A percentile compares a stretch with the other conserved stretches of the same genome.
These are phyloP conservation scores for Poecilia latipinna DNA, from an alignment of 2,113 vertebrate genomes.

Conservation along the genomic window DNA sequence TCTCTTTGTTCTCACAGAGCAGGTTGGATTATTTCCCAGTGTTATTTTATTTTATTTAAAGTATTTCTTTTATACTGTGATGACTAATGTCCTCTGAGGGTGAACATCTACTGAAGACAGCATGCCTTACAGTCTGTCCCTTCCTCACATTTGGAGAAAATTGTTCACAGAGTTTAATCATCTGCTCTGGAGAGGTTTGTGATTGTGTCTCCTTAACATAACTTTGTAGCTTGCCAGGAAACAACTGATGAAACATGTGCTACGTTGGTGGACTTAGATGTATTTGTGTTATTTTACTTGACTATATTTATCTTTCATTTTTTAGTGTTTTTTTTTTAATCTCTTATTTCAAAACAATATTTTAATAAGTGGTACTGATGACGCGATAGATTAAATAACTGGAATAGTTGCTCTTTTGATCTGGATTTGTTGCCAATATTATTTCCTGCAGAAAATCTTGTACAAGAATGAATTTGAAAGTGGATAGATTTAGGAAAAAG, in stretches of 20 bases:
- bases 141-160: conserved; percentile 13
- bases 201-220: background rate
- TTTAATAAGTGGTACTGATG: conserved; percentile 19
- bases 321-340: conserved; percentile 1
- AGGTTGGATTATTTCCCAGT: conserved; percentile 40
- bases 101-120: conserved; percentile 22
- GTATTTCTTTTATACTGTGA: conserved; percentile 52
- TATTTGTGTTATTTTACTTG: conserved; percentile 11
- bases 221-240: conserved; percentile 45
- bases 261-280: background rate
- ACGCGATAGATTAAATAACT: conserved; percentile 9
- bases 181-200: conserved; percentile 17
- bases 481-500: background rate
- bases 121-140: conserved; percentile 11
- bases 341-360: background rate
- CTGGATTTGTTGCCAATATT: background rate
- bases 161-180: conserved; percentile 20
- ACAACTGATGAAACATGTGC: conserved; percentile 13
- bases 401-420: background rate
- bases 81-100: conserved; percentile 21
- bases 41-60: conserved; percentile 45
- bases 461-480: background rate
- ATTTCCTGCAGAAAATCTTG: background rate
- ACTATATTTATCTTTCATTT: conserved; percentile 10
- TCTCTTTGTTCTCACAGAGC: conserved; percentile 6